Evolutionary conservation across 2,797 vertebrate genomes (phyloP), one percentile per base, ranked within the genome.

Genomic region (Amphiprion clarkii): DNA sequence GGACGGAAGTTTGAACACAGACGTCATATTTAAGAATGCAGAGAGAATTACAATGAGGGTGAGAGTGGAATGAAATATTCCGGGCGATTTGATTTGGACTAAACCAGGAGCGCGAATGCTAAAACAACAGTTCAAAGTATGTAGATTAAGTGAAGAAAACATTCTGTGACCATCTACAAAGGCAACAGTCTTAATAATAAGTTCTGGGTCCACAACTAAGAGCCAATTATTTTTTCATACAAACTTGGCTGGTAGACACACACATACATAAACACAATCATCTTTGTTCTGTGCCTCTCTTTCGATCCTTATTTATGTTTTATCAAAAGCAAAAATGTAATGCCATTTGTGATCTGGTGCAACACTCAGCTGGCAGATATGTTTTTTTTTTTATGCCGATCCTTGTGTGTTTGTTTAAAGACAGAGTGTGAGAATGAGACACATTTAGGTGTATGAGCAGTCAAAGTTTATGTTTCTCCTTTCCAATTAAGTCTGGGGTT

Each of bases 181-280:
- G 53, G 55, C 55, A 40, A 53, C 33, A 53, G 54, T 62, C 71
- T 39, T 82, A 79, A 80, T 89, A 83, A 86, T 84, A 83, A 77
- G 71, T 60, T 74, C 42, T 76, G 44, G 51, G 64, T 84, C 73
- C 82, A 83, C 62, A 79, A 82, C 70, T 71, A 57, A 75, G 54
- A 78, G 71, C 63, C 71, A 86, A 83, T 86, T 85, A 78, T 81
- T 82, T 86, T 29, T 87, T 80, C 46, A 67, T 67, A 66, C 71
- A 63, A 23, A 73, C 75, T 61, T 2, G 1, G 58, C 27, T 67
- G 42, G 36, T 19, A 55, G 8, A 81, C 36, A 56, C 62, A 36
- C 51, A 36, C 29, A 44, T 33, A 49, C 10, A 69, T 1, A 46
- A 40, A 54, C 59, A 21, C 33, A 6, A 17, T 51, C 11, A 23